Evolutionary conservation across 2,797 vertebrate genomes (phyloP), one percentile per base, ranked within the genome.

Genomic region (Carduelis carduelis): DNA sequence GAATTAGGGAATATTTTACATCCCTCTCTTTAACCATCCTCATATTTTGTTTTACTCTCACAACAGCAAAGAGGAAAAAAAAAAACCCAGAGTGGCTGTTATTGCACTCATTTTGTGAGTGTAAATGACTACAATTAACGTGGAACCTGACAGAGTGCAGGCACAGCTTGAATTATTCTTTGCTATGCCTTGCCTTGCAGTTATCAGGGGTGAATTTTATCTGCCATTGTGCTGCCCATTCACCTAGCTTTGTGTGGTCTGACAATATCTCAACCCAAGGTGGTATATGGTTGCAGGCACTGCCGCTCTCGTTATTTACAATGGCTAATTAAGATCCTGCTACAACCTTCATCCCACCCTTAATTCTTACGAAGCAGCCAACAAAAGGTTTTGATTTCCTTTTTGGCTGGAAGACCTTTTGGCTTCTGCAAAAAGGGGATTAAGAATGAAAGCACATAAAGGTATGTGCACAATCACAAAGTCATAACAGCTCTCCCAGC

Each of bases 341-440:
- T 96, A 96, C 97, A 97, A 96, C 95, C 95, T 96, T 97, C 96
- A 96, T 96, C 96, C 96, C 96, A 96, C 97, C 96, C 95, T 96
- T 95, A 95, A 96, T 97, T 97, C 97, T 96, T 97, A 96, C 52
- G 96, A 97, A 96, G 93, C 96, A 96, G 97, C 97, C 97, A 97
- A 97, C 97, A 97, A 97, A 97, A 97, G 97, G 96, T 97, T 97
- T 97, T 97, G 97, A 97, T 97, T 97, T 97, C 96, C 97, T 97
- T 97, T 97, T 97, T 97, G 97, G 97, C 97, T 97, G 92, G 93
- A 95, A 97, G 97, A 97, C 97, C 97, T 97, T 97, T 97, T 97
- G 97, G 97, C 97, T 97, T 97, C 97, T 96, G 95, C 96, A 96
- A 96, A 96, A 96, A 97, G 95, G 96, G 97, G 97, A 97, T 97